Evolutionary conservation across 2,113 vertebrate species (phyloP).

Genomic region (Jaculus jaculus): DNA sequence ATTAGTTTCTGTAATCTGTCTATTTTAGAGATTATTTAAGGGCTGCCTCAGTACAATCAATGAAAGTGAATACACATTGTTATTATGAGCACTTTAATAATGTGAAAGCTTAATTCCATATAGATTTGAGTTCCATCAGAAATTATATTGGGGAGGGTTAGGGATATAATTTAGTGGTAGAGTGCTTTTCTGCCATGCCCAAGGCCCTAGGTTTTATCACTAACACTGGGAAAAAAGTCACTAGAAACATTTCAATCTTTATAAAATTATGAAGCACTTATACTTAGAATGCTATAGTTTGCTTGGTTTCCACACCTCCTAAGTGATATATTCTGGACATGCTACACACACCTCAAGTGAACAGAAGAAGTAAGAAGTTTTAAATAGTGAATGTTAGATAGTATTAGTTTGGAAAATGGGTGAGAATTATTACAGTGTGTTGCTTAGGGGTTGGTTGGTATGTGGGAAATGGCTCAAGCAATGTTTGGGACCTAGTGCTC

Average conservation of each 20-base stretch:
- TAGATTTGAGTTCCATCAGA: not conserved
- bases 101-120: not conserved
- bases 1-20: too few relatives aligned
- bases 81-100: constrained; percentile 20
- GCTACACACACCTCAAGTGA: not conserved
- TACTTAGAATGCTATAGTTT: not conserved
- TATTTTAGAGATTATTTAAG: constrained; percentile 19
- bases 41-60: not conserved
- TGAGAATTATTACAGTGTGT: constrained; percentile 12
- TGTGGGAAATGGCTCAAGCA: not conserved
- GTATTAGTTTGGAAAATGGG: constrained; percentile 25
- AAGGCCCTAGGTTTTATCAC: not conserved
- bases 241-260: constrained; percentile 26
- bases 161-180: not conserved
- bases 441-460: not conserved
- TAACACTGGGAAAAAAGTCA: not conserved
- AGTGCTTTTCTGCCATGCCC: not conserved
- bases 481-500: not conserved
- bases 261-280: not conserved
- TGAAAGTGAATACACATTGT: constrained; percentile 1
- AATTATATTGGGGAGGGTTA: too few relatives aligned
- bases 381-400: not conserved
- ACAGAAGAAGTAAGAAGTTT: not conserved
- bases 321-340: not conserved
- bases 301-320: not conserved